Evolutionary conservation across 1,140 invertebrate species (phyloP).

Genomic region (Mercenaria mercenaria): DNA sequence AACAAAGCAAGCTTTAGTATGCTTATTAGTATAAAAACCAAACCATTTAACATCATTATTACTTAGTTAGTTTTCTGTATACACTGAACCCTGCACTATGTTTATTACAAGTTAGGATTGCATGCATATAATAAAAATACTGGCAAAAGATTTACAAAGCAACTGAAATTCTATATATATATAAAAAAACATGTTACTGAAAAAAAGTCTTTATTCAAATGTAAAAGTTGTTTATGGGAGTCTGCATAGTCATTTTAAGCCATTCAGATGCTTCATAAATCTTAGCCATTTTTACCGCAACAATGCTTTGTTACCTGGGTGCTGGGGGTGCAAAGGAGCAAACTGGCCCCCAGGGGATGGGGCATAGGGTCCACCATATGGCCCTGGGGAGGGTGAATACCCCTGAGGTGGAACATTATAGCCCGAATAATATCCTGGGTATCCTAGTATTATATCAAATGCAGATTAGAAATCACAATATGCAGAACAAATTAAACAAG

Average conservation of each 20-base stretch:
- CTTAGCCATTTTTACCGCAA: background rate
- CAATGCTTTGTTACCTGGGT: conserved; percentile 31
- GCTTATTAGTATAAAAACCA: background rate
- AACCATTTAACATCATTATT: background rate
- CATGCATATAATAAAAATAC: background rate
- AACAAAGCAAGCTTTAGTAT: background rate
- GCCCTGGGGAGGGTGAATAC: conserved; percentile 11
- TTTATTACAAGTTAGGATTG: background rate
- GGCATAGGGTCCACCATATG: conserved; percentile 38
- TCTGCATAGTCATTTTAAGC: background rate
- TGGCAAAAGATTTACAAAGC: background rate
- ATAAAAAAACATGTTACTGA: no score
- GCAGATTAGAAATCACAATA: background rate
- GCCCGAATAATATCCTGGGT: conserved; percentile 51
- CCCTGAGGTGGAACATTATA: conserved; percentile 65
- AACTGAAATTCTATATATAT: background rate
- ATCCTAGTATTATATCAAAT: conserved; percentile 46
- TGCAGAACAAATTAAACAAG: no score
- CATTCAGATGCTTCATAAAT: conserved; percentile 2
- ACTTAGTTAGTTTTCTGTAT: background rate
- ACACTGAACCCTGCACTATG: background rate
- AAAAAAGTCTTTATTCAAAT: no score
- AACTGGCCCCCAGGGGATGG: conserved; percentile 61
- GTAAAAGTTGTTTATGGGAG: no score
- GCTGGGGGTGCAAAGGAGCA: conserved; percentile 44